phyloP scores from a whole-genome alignment of 2,888 invertebrate genomes.

The Watsonalla binaria region DNA sequence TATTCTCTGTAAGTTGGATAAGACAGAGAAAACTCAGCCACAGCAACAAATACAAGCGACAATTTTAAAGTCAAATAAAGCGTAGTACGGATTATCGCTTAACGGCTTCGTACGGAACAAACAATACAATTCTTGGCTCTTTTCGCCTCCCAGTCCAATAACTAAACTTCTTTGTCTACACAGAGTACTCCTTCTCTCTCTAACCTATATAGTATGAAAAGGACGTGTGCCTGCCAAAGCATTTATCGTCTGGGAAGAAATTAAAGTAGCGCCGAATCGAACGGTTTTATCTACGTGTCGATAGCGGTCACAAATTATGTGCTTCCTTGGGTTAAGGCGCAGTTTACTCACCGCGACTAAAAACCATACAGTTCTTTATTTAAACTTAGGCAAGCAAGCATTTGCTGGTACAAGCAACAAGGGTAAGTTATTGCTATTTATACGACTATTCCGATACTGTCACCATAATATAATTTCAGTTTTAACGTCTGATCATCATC shows the following conservation, averaged over 20 bases:
- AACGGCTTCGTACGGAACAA: conserved; percentile 14
- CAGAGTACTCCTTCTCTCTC: conserved; percentile 35
- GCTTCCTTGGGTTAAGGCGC: conserved; percentile 53
- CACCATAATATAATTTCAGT: no score
- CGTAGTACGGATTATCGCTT: background rate
- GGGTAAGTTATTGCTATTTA: no score
- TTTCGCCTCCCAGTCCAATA: conserved; percentile 37
- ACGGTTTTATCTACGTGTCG: conserved; percentile 75
- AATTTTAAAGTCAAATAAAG: background rate
- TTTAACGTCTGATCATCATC: no score
- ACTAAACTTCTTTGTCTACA: conserved; percentile 58
- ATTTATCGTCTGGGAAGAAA: conserved; percentile 72
- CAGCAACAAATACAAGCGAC: background rate
- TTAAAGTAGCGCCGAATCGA: conserved; percentile 74
- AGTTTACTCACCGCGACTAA: conserved; percentile 14
- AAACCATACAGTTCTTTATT: background rate
- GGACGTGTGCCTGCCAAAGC: conserved; percentile 44
- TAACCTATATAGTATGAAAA: conserved; percentile 28
- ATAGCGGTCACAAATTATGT: conserved; percentile 77
- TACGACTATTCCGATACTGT: no score
- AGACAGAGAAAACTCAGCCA: background rate
- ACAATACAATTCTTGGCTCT: conserved; percentile 38
- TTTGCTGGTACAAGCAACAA: no score
- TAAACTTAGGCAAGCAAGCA: no score
- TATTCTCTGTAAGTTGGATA: no score